Base-by-base conservation (phyloP, 2,797 vertebrate genomes). In the Melanotaenia pygmaea region DNA sequence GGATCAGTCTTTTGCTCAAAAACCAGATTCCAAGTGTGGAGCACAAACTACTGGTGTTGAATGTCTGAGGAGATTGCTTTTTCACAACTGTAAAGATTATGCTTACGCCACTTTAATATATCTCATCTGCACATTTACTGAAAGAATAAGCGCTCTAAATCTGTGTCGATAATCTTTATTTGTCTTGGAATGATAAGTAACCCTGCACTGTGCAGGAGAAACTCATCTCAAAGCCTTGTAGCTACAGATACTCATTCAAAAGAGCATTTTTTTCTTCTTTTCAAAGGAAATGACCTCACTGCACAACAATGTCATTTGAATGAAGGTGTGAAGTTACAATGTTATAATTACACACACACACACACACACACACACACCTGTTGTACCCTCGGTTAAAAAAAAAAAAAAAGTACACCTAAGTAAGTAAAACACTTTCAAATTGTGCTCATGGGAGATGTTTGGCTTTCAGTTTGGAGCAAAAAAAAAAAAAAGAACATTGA, bases 351-450 rank as follows among this genome's bases (percentile, higher is more conserved):
- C 40, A 43, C n/a, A n/a, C n/a, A n/a, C n/a, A n/a, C n/a, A n/a
- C n/a, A n/a, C n/a, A n/a, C n/a, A n/a, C 9, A n/a, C 7, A n/a
- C 7, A 13, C 51, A 13, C 51, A 74, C 71, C 51, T 57, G 64
- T 77, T 71, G 57, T 59, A 8, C 3, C 13, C 38, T 18, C 30
- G 34, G 22, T 7, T 64, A n/a, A n/a, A n/a, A n/a, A 26, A 26
- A 26, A 26, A 26, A 26, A 28, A 28, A 56, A 3, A 56, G 37
- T n/a, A 22, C 18, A 12, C 16, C 7, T 1, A 40, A 20, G 9
- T 18, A 14, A 54, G 34, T 1, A 14, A 18, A 24, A 9, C 3
- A 13, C 14, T 28, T 54, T 22, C 28, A 14, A 13, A 34, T 51
- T 2, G 28, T 32, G 24, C 2, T 2, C n/a, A 0, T 24, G 38